Conservation (phyloP, 2,797 vertebrate species). For the Carcharodon carcharias region DNA sequence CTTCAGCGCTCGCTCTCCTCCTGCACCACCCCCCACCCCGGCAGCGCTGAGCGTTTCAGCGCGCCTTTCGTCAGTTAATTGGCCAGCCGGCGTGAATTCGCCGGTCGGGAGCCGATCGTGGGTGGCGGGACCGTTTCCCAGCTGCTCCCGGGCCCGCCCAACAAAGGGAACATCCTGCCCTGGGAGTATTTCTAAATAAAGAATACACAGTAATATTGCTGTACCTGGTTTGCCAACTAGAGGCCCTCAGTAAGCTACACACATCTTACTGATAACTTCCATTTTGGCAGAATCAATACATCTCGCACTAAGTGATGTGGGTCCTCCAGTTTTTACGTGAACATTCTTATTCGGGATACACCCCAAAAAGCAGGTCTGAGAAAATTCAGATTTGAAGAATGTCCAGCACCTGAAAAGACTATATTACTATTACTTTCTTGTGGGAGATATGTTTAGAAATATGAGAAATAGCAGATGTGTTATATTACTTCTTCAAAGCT, state of each 20-base stretch:
- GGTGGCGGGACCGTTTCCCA: too few relatives aligned
- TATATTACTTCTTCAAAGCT: neutral
- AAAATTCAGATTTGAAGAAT: neutral
- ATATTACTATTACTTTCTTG: neutral
- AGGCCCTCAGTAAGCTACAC: neutral
- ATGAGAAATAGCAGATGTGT: neutral
- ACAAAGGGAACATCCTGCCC: too few relatives aligned
- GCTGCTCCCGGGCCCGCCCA: too few relatives aligned
- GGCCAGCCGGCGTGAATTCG: too few relatives aligned
- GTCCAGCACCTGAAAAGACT: neutral
- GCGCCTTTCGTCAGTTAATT: too few relatives aligned
- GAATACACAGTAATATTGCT: neutral
- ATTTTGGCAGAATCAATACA: neutral
- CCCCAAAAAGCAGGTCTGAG: neutral
- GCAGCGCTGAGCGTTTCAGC: too few relatives aligned
- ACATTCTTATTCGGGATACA: neutral
- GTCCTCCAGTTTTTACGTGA: neutral
- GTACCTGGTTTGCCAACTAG: neutral
- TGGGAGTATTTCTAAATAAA: neutral
- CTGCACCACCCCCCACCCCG: too few relatives aligned
- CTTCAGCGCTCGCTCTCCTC: too few relatives aligned
- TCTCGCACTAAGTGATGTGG: neutral
- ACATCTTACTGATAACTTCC: neutral
- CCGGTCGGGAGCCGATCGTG: too few relatives aligned
- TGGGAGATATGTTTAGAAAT: neutral